Evolutionary conservation across 2,797 vertebrate species (phyloP).

Genomic region (Anguilla obscura): DNA sequence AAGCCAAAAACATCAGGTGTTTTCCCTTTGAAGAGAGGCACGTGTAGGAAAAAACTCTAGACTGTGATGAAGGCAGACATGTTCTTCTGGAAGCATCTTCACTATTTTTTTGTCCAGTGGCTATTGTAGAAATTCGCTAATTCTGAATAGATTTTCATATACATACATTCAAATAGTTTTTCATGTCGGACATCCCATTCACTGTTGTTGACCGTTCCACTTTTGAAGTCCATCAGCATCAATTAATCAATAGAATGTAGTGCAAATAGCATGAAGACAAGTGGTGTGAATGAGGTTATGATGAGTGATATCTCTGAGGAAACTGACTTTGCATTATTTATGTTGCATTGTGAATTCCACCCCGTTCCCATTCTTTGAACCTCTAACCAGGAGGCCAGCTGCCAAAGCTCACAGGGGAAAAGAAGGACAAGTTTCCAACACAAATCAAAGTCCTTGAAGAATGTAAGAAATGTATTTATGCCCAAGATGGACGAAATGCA

Average conservation of each 20-base stretch:
- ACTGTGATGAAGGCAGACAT: background rate
- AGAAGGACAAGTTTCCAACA: background rate
- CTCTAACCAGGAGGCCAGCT: slow-evolving; percentile 3
- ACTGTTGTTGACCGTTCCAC: background rate
- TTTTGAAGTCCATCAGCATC: background rate
- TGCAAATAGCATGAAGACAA: background rate
- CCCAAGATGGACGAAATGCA: background rate
- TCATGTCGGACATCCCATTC: background rate
- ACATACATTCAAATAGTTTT: background rate
- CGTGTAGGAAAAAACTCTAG: background rate
- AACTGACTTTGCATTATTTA: slow-evolving; percentile 14
- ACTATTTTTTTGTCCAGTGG: background rate
- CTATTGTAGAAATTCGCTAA: background rate
- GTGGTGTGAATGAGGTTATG: slow-evolving; percentile 5
- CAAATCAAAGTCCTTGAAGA: slow-evolving; percentile 22
- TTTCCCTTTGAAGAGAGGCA: background rate
- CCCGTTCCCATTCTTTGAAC: slow-evolving; percentile 19
- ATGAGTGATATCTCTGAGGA: background rate
- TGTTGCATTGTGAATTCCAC: slow-evolving; percentile 11
- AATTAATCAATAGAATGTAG: slow-evolving; percentile 6
- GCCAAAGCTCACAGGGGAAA: slow-evolving; percentile 3
- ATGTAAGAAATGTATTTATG: background rate
- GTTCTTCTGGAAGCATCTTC: background rate
- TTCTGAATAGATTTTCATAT: background rate
- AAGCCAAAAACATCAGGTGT: background rate